Base-by-base conservation (phyloP, 2,888 invertebrate species). In the Geophilus truncorum region DNA sequence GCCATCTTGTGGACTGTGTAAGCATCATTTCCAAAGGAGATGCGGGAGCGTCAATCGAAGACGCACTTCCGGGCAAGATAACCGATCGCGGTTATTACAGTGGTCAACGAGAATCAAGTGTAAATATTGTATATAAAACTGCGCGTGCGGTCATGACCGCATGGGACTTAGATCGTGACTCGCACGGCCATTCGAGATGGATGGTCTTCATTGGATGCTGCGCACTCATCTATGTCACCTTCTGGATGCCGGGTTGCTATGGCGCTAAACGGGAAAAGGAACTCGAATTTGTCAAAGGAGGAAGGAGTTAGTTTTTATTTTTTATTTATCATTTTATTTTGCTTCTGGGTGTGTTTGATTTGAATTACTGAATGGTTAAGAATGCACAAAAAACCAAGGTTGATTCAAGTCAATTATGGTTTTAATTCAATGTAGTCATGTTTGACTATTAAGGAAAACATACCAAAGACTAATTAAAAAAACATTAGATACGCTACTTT, bases 281-380 rank as follows among this genome's bases (percentile, higher is more conserved):
- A 23, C 21, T 25, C 25, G 78, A 78, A 40, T 28, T 78, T 40
- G 36, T 45, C 78, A 51, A 51, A 51, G 23, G 40, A 40, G 78
- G 78, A 78, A 78, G 78, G 40, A 78, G 78, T 78, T 78, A 78
- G 78, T 78, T 78, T 21, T 78, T 40, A 21, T 21, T 21, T 23
- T 45, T 78, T 78, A n/a, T 9, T 25, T n/a, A 5, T 25, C 10
- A 12, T 0, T 78, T n/a, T 34, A 36, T 21, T 21, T 57, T 57
- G 6, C 21, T 57, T 7, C 2, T 57, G 23, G 23, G 23, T 21
- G 23, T 9, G 57, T 12, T 40, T 40, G 40, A 9, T 9, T 9
- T 34, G n/a, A 7, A 34, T 34, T 34, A 34, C 34, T 7, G 34
- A 34, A 34, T n/a, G n/a, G n/a, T n/a, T n/a, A n/a, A n/a, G n/a